A percentile compares a stretch with the other conserved stretches of the same genome.
Conservation (phyloP, 2,113 vertebrate genomes). For the Theristicus caerulescens region DNA sequence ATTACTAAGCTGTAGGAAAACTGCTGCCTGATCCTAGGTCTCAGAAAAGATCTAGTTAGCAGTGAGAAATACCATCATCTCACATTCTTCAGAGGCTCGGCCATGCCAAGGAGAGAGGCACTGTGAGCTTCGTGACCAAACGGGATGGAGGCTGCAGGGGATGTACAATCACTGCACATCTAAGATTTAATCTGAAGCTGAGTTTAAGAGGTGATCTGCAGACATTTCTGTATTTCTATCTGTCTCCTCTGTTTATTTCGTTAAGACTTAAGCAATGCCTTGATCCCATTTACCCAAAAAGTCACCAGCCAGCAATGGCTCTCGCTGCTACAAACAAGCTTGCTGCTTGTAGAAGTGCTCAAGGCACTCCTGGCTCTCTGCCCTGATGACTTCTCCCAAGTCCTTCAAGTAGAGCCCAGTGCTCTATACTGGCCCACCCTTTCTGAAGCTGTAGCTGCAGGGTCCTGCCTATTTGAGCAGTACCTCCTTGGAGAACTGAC, state of each 20-base stretch:
- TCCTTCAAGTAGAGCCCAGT: background rate
- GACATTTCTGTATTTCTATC: background rate
- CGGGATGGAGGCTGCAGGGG: background rate
- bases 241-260: background rate
- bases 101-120: background rate
- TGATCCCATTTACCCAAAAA: background rate
- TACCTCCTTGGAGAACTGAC: background rate
- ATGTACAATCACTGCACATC: background rate
- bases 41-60: background rate
- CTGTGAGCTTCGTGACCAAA: background rate
- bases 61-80: background rate
- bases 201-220: background rate
- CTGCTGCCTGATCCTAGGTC: background rate
- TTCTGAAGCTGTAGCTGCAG: background rate
- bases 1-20: background rate
- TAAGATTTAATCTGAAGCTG: background rate
- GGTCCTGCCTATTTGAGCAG: background rate
- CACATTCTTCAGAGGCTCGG: background rate
- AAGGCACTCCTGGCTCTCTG: background rate
- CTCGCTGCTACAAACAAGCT: background rate
- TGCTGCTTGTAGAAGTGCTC: background rate
- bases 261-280: background rate
- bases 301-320: background rate
- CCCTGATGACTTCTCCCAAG: background rate
- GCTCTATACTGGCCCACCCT: background rate